A percentile compares a stretch with the other conserved stretches of the same genome.
Evolutionary conservation across 2,888 invertebrate species (phyloP).

Genomic region (Pachymerium ferrugineum): DNA sequence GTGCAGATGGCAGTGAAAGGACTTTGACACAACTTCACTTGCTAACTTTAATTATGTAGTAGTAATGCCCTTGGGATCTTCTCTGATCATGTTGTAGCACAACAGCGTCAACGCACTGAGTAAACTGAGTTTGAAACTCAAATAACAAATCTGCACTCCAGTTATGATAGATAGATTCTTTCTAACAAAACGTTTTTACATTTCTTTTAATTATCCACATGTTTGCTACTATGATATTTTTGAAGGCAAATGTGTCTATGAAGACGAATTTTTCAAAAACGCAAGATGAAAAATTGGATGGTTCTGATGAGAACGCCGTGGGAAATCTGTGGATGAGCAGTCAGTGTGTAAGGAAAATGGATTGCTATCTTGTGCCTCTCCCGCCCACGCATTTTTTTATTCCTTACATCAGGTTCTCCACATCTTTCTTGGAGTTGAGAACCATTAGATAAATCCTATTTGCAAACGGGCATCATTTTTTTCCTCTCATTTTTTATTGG

Average conservation of each 20-base stretch:
- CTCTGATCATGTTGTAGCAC: neutral
- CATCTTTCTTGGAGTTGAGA: neutral
- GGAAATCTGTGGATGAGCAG: conserved; percentile 22
- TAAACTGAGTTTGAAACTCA: neutral
- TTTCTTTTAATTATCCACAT: neutral
- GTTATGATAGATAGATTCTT: neutral
- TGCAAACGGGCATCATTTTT: no score
- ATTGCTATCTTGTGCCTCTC: neutral
- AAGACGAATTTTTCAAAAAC: neutral
- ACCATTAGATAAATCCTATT: neutral
- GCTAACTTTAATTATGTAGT: no score
- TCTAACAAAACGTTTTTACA: neutral
- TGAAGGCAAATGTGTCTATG: neutral
- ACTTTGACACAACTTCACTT: no score
- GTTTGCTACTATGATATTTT: neutral
- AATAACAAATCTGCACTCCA: neutral
- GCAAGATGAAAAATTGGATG: conserved; percentile 8
- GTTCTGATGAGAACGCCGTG: neutral
- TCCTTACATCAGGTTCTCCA: neutral
- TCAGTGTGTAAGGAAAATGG: conserved; percentile 17
- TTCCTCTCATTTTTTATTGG: neutral
- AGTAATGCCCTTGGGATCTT: no score
- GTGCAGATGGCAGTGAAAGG: no score
- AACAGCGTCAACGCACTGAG: neutral
- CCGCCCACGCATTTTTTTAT: neutral